These are phyloP conservation scores for Rhabdomys pumilio DNA, from an alignment of 2,797 vertebrate species.

Conservation along the genomic window DNA sequence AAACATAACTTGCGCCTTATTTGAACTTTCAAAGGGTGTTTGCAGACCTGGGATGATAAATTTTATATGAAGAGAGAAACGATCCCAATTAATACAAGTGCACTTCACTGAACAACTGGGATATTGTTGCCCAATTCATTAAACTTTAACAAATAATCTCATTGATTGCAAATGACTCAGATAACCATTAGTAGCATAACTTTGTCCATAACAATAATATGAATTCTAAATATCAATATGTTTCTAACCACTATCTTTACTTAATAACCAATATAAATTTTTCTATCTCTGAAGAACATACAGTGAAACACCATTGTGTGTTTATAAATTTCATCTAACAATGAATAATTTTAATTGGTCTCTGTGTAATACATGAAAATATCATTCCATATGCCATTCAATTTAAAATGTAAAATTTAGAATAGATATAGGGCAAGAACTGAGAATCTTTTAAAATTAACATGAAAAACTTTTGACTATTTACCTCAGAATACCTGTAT, in stretches of 20 bases:
- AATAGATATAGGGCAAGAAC: conserved; percentile 5
- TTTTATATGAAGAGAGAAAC: conserved; percentile 95
- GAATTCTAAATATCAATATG: conserved; percentile 76
- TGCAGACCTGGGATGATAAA: conserved; percentile 90
- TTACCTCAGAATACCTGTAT: neutral
- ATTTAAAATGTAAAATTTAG: conserved; percentile 48
- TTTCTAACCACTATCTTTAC: conserved; percentile 78
- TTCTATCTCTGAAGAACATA: neutral
- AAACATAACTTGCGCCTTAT: conserved; percentile 79
- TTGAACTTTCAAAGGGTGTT: conserved; percentile 77
- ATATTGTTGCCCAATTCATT: conserved; percentile 90
- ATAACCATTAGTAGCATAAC: conserved; percentile 77
- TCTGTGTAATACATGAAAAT: neutral
- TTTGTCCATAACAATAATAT: conserved; percentile 79
- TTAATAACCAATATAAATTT: conserved; percentile 64
- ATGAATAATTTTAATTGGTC: conserved; percentile 31
- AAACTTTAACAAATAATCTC: conserved; percentile 92
- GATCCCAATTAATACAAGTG: conserved; percentile 91
- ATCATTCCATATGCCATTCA: neutral
- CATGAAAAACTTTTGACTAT: conserved; percentile 37
- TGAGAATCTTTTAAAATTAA: conserved; percentile 4
- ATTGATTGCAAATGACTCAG: conserved; percentile 85
- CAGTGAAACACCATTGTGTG: neutral
- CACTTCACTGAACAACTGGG: conserved; percentile 91
- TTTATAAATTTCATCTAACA: neutral